A percentile compares a stretch with the other conserved stretches of the same genome.
Conservation (phyloP, 2,888 invertebrate species). For the Lumbricus terrestris region DNA sequence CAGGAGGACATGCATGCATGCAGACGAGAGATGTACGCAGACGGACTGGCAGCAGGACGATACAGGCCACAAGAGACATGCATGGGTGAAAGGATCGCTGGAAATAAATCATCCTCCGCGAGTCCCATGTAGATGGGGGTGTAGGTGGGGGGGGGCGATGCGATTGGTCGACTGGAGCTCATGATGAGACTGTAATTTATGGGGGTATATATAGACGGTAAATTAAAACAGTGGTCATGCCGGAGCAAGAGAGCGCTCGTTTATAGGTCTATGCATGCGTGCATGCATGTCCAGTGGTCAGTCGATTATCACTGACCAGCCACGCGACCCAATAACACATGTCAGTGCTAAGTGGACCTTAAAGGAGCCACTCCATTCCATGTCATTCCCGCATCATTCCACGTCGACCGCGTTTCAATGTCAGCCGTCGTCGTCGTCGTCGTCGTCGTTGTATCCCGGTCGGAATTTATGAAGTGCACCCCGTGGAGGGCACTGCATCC, state of each 20-base stretch:
- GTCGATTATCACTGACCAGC: not conserved
- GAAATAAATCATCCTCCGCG: not conserved
- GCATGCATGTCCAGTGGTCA: conserved; percentile 3
- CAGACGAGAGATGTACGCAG: not conserved
- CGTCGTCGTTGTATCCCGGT: too few species aligned
- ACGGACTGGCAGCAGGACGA: not conserved
- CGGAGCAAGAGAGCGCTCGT: not conserved
- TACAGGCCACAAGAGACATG: not conserved
- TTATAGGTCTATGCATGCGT: too few species aligned
- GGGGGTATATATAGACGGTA: not conserved
- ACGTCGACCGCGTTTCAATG: not conserved
- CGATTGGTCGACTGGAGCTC: not conserved
- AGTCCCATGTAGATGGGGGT: not conserved
- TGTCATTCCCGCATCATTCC: not conserved
- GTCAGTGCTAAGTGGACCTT: conserved; percentile 3
- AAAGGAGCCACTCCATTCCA: not conserved
- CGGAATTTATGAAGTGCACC: not conserved
- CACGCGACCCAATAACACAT: not conserved
- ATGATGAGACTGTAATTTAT: not conserved
- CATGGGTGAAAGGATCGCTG: not conserved
- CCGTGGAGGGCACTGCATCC: not conserved
- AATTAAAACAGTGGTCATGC: not conserved
- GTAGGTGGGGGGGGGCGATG: too few species aligned
- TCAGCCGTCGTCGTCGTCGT: too few species aligned
- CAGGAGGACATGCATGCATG: too few species aligned